Evolutionary conservation across 2,797 vertebrate genomes (phyloP).

Genomic region (Protonibea diacanthus): DNA sequence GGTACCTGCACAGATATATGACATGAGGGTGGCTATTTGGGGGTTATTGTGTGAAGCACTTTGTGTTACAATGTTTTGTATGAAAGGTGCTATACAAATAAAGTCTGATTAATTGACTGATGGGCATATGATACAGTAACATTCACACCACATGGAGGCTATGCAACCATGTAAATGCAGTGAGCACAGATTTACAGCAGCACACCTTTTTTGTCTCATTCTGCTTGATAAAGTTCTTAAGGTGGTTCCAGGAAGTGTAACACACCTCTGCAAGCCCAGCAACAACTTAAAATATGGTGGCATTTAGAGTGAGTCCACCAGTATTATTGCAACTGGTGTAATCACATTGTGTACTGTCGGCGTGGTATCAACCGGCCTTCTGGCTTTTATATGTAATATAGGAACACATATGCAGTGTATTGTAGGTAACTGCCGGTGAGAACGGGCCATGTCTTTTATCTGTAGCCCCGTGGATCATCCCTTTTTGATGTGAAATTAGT

Average conservation of each 20-base stretch:
- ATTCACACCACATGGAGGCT: neutral
- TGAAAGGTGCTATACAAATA: too few species aligned
- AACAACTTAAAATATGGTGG: neutral
- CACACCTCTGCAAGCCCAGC: neutral
- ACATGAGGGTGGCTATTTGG: too few species aligned
- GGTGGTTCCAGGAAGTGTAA: neutral
- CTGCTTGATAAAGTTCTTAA: neutral
- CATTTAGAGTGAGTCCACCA: neutral
- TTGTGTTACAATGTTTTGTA: too few species aligned
- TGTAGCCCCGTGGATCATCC: constrained; percentile 64
- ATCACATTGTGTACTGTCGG: neutral
- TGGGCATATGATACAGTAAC: too few species aligned
- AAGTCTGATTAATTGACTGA: too few species aligned
- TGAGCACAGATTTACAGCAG: neutral
- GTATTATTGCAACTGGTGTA: neutral
- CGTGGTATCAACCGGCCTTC: neutral
- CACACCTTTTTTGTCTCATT: neutral
- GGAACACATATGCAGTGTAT: constrained; percentile 24
- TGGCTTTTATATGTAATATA: constrained; percentile 22
- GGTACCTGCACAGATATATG: too few species aligned
- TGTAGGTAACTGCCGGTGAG: constrained; percentile 58
- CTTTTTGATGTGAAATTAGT: constrained; percentile 83
- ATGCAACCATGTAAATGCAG: too few species aligned
- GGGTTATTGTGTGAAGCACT: too few species aligned
- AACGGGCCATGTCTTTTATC: constrained; percentile 71